Percentiles rank a stretch among this genome's conserved stretches.
Evolutionary conservation across 2,113 vertebrate species (phyloP).

Genomic region (Phycodurus eques): DNA sequence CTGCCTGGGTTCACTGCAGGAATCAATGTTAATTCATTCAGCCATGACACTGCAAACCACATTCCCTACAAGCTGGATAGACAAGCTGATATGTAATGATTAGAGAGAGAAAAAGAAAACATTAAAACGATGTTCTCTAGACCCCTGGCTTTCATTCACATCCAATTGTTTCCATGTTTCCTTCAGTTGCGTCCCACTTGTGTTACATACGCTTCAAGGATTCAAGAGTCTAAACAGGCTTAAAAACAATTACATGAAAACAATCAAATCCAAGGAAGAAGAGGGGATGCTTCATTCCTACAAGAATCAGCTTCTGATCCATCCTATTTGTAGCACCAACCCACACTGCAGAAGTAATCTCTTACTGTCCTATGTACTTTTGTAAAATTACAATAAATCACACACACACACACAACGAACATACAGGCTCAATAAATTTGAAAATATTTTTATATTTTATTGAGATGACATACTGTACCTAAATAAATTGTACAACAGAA

Average conservation of each 20-base stretch:
- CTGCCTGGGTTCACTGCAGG: not conserved
- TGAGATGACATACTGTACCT: too few species aligned
- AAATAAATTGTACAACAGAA: too few species aligned
- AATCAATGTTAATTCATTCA: conserved; percentile 10
- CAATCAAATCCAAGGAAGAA: conserved; percentile 4
- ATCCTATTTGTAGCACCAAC: not conserved
- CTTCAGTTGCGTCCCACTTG: not conserved
- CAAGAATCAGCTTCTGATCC: not conserved
- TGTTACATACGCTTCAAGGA: not conserved
- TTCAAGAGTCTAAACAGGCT: not conserved
- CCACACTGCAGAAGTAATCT: not conserved
- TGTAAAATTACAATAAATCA: too few species aligned
- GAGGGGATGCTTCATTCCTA: not conserved
- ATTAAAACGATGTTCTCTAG: conserved; percentile 6
- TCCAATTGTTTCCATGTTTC: conserved; percentile 43
- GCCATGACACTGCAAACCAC: not conserved
- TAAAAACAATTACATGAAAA: conserved; percentile 33
- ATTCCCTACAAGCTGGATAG: not conserved
- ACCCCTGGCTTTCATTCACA: conserved; percentile 23
- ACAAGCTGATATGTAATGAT: not conserved
- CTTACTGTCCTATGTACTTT: not conserved
- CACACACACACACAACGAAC: too few species aligned
- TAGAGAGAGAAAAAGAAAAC: not conserved
- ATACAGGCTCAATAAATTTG: too few species aligned
- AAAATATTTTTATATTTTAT: too few species aligned